These are phyloP conservation scores for Clarias pachynema DNA, from an alignment of 2,797 vertebrate genomes.

Conservation along the genomic window DNA sequence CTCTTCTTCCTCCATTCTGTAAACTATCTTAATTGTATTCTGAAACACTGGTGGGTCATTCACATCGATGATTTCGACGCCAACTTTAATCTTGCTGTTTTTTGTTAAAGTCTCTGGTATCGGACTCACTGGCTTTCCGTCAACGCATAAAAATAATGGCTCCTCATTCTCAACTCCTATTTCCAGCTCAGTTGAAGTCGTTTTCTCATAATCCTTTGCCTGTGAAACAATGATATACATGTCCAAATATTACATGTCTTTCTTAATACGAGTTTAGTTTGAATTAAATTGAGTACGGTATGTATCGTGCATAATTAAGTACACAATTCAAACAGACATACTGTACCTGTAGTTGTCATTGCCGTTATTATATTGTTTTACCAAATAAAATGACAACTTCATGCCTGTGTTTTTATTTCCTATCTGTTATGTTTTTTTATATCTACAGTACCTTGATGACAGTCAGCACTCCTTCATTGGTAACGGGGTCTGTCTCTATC, in stretches of 20 bases:
- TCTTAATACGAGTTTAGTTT: too few species aligned
- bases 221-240: conserved; percentile 50
- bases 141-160: conserved; percentile 65
- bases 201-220: conserved; percentile 72
- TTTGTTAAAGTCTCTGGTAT: accelerated
- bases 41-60: conserved; percentile 76
- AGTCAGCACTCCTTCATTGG: too few species aligned
- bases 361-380: neutral
- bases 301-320: neutral
- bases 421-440: neutral
- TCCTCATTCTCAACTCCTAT: conserved; percentile 76
- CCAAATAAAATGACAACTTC: neutral
- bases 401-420: neutral
- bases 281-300: neutral
- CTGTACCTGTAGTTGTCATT: neutral
- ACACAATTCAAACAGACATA: too few species aligned
- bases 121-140: neutral
- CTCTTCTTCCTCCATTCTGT: conserved; percentile 68
- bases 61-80: conserved; percentile 65
- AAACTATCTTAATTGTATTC: conserved; percentile 41
- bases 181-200: conserved; percentile 44
- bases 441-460: too few species aligned
- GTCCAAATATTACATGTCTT: conserved; percentile 44
- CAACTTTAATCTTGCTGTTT: conserved; percentile 49
- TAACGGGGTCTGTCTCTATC: too few species aligned